phyloP scores from a whole-genome alignment of 2,113 vertebrate genomes.

The Casuarius casuarius region DNA sequence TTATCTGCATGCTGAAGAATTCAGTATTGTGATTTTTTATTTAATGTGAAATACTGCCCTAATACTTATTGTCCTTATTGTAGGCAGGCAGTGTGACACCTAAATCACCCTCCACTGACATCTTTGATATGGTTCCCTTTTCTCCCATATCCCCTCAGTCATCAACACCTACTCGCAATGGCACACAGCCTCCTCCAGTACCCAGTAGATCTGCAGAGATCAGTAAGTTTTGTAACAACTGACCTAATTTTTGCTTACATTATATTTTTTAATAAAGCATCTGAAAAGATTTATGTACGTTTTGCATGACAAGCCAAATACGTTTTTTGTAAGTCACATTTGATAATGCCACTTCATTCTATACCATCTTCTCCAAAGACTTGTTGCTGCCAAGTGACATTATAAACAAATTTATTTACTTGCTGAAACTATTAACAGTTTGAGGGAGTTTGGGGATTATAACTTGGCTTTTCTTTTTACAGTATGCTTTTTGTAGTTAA shows the following conservation, averaged over 20 bases:
- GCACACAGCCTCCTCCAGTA: conserved; percentile 87
- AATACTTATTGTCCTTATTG: conserved; percentile 70
- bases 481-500: neutral
- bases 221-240: conserved; percentile 81
- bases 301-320: conserved; percentile 33
- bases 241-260: conserved; percentile 33
- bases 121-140: conserved; percentile 99
- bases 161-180: conserved; percentile 87
- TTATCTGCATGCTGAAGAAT: conserved; percentile 46
- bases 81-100: conserved; percentile 88
- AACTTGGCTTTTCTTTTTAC: conserved; percentile 29
- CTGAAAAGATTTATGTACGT: neutral
- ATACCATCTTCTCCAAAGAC: neutral
- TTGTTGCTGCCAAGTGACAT: conserved; percentile 3
- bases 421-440: neutral
- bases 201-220: conserved; percentile 87
- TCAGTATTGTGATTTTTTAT: conserved; percentile 23
- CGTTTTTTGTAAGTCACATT: neutral
- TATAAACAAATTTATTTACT: neutral
- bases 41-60: conserved; percentile 36
- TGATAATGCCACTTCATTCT: neutral
- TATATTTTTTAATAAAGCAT: neutral
- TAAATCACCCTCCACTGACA: conserved; percentile 88
- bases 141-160: conserved; percentile 88
- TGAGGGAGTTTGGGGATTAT: neutral